These are phyloP conservation scores for Hoplostethus atlanticus DNA, from an alignment of 2,797 vertebrate genomes.

Conservation along the genomic window DNA sequence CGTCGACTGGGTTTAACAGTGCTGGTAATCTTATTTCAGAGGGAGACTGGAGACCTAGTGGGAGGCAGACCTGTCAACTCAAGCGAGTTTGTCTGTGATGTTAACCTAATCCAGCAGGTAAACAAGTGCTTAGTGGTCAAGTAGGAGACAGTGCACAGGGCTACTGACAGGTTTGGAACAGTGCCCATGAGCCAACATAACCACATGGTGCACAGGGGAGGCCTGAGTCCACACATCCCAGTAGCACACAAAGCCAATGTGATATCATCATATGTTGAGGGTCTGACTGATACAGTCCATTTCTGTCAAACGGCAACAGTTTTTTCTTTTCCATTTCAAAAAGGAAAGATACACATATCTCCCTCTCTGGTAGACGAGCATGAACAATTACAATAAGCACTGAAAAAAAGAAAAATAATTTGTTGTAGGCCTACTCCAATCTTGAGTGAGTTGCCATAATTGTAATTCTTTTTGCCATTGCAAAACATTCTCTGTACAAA, in stretches of 20 bases:
- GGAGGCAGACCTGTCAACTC: constrained; percentile 61
- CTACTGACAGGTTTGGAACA: constrained; percentile 74
- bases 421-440: constrained; percentile 58
- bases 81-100: constrained; percentile 71
- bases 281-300: constrained; percentile 69
- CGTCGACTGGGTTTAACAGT: constrained; percentile 28
- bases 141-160: constrained; percentile 71
- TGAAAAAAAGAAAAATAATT: constrained; percentile 55
- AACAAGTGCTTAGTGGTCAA: constrained; percentile 77
- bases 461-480: constrained; percentile 67
- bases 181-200: constrained; percentile 58
- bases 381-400: constrained; percentile 81
- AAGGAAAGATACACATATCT: constrained; percentile 65
- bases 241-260: constrained; percentile 61
- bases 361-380: constrained; percentile 73
- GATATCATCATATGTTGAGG: constrained; percentile 57
- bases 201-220: constrained; percentile 65
- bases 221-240: constrained; percentile 50
- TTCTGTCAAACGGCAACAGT: constrained; percentile 62
- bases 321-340: constrained; percentile 63
- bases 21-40: constrained; percentile 48
- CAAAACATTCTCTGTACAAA: constrained; percentile 84
- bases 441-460: constrained; percentile 58
- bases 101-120: constrained; percentile 73
- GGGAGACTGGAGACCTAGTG: constrained; percentile 42